Percentiles rank a stretch among this genome's conserved stretches.
phyloP scores from a whole-genome alignment of 2,113 vertebrate genomes.

The Boulengeromyrus knoepffleri region DNA sequence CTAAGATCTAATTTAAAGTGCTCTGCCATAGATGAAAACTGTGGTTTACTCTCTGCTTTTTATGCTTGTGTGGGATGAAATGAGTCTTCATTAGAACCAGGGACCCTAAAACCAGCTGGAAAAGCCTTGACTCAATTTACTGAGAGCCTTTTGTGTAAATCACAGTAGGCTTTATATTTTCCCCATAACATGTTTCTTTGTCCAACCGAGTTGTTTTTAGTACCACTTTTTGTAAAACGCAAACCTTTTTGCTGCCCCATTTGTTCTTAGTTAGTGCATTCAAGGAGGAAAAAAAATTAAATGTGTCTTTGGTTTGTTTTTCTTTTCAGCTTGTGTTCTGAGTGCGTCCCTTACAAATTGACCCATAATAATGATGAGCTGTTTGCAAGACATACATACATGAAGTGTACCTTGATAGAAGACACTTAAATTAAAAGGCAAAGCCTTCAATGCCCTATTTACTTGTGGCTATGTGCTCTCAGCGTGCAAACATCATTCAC shows the following conservation, averaged over 20 bases:
- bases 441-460: constrained; percentile 27
- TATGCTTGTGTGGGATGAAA: constrained; percentile 63
- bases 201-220: constrained; percentile 56
- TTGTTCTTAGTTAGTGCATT: constrained; percentile 59
- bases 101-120: constrained; percentile 70
- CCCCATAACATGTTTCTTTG: constrained; percentile 59
- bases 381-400: constrained; percentile 1
- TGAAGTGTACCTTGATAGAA: constrained; percentile 26
- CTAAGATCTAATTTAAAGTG: constrained; percentile 69
- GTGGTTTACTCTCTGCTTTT: constrained; percentile 61
- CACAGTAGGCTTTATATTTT: constrained; percentile 62
- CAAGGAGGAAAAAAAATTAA: constrained; percentile 66
- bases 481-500: constrained; percentile 36
- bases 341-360: constrained; percentile 46
- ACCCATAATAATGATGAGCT: constrained; percentile 34
- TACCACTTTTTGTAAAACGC: constrained; percentile 54
- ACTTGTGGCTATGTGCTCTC: constrained; percentile 17
- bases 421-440: constrained; percentile 34
- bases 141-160: constrained; percentile 71
- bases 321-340: constrained; percentile 30
- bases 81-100: constrained; percentile 63
- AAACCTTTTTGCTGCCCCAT: constrained; percentile 55
- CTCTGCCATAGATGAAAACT: constrained; percentile 52
- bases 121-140: constrained; percentile 65
- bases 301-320: constrained; percentile 29